Evolutionary conservation across 2,797 vertebrate species (phyloP), one percentile per base, ranked within the genome.

Genomic region (Petrocephalus sullivani): DNA sequence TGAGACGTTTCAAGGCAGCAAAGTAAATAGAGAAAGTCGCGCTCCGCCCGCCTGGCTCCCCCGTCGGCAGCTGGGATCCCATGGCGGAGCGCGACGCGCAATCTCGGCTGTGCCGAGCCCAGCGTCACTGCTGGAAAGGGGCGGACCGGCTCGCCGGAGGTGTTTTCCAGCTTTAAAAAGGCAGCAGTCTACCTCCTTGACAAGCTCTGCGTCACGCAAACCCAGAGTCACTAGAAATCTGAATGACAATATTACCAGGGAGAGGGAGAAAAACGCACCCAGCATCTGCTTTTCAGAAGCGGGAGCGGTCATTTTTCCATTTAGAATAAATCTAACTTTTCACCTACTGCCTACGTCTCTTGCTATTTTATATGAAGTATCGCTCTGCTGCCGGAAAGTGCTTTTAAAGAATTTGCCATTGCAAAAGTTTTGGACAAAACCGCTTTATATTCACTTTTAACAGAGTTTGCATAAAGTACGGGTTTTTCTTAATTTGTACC

Each of bases 131-230:
- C 87, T 83, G 89, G 86, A 84, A 84, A 96, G 94, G 96, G 95
- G 94, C 95, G 96, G 95, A 90, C 93, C 94, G 28, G 88, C 49
- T 86, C 89, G 91, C 91, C 91, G 94, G 93, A 94, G 97, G 97
- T 97, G 96, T 98, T 98, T 98, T 97, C 97, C 97, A 96, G 96
- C 96, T 97, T 98, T 98, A 98, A 97, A 98, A 98, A 96, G 96
- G 93, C 94, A 92, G 96, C 90, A 91, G 92, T 89, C 94, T 92
- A 93, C 93, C 92, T 93, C 89, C 89, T 86, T 93, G 92, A 94
- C 94, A 94, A 93, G 95, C 95, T 93, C 95, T 94, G 97, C 97
- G 97, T 98, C 97, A 97, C 95, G 95, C 93, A 93, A 92, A 95
- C 95, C 93, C 91, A 92, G 95, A 93, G 95, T 93, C 94, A 95